A percentile compares a stretch with the other conserved stretches of the same genome.
phyloP scores from a whole-genome alignment of 2,113 vertebrate genomes.

The Sclerurus mexicanus region DNA sequence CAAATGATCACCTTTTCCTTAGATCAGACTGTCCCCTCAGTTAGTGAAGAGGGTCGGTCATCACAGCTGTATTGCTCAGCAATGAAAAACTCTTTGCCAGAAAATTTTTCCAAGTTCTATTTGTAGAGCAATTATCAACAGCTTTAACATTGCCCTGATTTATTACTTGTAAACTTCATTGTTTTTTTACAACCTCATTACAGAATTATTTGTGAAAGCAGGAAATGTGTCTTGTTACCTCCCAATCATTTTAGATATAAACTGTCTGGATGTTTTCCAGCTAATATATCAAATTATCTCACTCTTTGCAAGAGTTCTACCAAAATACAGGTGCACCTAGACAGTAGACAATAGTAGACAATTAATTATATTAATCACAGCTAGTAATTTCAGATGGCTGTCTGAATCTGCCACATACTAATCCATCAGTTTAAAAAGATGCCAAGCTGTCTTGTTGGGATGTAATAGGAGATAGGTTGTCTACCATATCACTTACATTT shows the following conservation, averaged over 20 bases:
- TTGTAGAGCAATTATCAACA: not conserved
- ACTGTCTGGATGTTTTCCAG: conserved; percentile 1
- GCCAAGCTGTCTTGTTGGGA: not conserved
- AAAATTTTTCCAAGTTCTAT: not conserved
- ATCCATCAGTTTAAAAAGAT: not conserved
- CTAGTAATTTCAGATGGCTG: conserved; percentile 14
- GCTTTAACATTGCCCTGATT: not conserved
- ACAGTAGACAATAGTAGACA: not conserved
- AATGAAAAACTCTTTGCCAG: not conserved
- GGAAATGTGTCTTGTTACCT: conserved; percentile 8
- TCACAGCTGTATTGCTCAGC: not conserved
- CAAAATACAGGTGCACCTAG: not conserved
- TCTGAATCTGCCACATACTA: not conserved
- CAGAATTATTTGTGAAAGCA: conserved; percentile 13
- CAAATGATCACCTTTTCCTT: not conserved
- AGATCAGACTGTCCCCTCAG: not conserved
- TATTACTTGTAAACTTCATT: not conserved
- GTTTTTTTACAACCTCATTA: not conserved
- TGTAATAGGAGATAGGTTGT: not conserved
- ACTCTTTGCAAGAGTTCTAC: not conserved
- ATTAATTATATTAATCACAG: conserved; percentile 19
- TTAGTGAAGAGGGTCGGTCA: not conserved
- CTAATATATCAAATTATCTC: conserved; percentile 16
- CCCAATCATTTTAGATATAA: conserved; percentile 11
- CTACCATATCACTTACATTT: not conserved